Base-by-base conservation (phyloP, 1,140 invertebrate genomes). In the Bombus confusus region DNA sequence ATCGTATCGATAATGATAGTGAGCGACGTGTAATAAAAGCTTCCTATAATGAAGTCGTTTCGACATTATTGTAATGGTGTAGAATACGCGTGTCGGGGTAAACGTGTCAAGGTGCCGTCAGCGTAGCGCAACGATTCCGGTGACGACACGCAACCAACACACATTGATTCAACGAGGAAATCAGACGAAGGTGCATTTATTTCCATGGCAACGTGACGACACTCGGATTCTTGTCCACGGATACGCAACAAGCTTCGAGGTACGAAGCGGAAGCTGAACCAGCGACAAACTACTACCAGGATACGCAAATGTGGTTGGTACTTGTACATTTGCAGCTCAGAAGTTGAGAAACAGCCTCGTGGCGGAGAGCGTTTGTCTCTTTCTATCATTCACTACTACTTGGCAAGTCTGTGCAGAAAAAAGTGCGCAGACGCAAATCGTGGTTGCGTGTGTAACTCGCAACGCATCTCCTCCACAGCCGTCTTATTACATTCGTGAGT, bases 21-120 rank as follows among this genome's bases (percentile, higher is more conserved):
- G 83, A 39, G 43, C 76, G 57, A 25, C 66, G 75, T 57, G 66
- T 47, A 85, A 85, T 31, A 59, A 41, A 66, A 83, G 69, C 59
- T 37, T n/a, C 59, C 76, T 76, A 72, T 77, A 84, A 79, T 80
- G 76, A 85, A 74, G 31, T 69, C 75, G 76, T 85, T 76, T 72
- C 85, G 59, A 87, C 76, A 41, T 74, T 83, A 37, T 47, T 73
- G 80, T 71, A 52, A 64, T 68, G 52, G 85, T 78, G 59, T 77
- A 83, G 85, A 83, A 80, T 57, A 71, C 86, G 81, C 85, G 73
- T 79, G 80, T 89, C 74, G 88, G 93, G 92, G 89, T 93, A 93
- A 94, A 94, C 92, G 93, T 93, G 93, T 93, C 93, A 92, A 93
- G 92, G 93, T 91, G 86, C 84, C 88, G 83, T 80, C 83, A 85